Conservation (phyloP, 2,888 invertebrate species). For the Epiperipatus broadwayi region DNA sequence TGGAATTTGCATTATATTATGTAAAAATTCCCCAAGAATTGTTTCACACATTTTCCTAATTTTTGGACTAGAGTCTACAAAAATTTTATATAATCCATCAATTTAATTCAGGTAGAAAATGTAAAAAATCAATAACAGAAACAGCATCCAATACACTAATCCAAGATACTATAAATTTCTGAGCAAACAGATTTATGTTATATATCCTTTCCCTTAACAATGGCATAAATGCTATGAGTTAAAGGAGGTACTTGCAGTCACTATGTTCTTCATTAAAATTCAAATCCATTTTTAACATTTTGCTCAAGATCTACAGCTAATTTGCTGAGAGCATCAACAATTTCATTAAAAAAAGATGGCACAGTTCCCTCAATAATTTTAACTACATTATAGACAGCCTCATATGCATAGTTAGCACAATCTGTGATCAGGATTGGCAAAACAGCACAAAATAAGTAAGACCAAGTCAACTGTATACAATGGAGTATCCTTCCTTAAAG, state of each 20-base stretch:
- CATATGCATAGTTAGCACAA: slow-evolving; percentile 86
- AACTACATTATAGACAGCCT: slow-evolving; percentile 84
- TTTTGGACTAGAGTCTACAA: slow-evolving; percentile 72
- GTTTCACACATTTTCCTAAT: slow-evolving; percentile 75
- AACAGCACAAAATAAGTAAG: slow-evolving; percentile 74
- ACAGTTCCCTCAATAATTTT: slow-evolving; percentile 78
- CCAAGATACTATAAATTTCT: slow-evolving; percentile 96
- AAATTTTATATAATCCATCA: slow-evolving; percentile 79
- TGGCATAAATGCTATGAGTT: slow-evolving; percentile 77
- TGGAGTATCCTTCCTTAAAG: slow-evolving; percentile 73
- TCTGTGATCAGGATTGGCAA: slow-evolving; percentile 72
- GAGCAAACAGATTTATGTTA: slow-evolving; percentile 65
- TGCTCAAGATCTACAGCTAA: slow-evolving; percentile 87
- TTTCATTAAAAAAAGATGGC: slow-evolving; percentile 70
- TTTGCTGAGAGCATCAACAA: slow-evolving; percentile 73
- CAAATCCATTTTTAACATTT: slow-evolving; percentile 82
- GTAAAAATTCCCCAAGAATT: slow-evolving; percentile 71
- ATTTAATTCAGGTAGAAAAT: slow-evolving; percentile 79
- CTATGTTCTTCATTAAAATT: slow-evolving; percentile 73
- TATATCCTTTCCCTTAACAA: slow-evolving; percentile 75
- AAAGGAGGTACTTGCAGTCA: slow-evolving; percentile 74
- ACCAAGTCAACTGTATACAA: slow-evolving; percentile 61
- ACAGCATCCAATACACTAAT: slow-evolving; percentile 81
- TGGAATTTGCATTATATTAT: slow-evolving; percentile 66
- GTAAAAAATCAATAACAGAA: slow-evolving; percentile 73